Evolutionary conservation across 2,888 invertebrate genomes (phyloP).

Genomic region (Serripes groenlandicus): DNA sequence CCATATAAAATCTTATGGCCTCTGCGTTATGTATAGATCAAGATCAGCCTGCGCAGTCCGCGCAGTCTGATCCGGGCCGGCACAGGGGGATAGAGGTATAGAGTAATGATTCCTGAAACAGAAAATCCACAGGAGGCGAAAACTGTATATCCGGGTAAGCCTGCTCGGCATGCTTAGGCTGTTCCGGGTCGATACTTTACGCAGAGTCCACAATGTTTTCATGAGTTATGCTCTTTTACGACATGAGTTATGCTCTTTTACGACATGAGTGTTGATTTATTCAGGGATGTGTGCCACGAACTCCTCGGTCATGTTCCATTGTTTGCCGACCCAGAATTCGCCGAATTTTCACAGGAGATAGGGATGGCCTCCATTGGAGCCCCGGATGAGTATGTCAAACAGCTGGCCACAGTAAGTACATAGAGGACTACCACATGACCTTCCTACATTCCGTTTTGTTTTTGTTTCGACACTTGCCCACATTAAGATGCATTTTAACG

Average conservation of each 20-base stretch:
- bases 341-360: conserved; percentile 99
- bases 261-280: conserved; percentile 55
- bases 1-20: too few species aligned
- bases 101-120: neutral
- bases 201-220: neutral
- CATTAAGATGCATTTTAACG: too few species aligned
- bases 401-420: conserved; percentile 96
- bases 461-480: too few species aligned
- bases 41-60: too few species aligned
- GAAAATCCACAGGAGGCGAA: neutral
- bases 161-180: neutral
- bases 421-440: neutral
- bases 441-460: too few species aligned
- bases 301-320: conserved; percentile 99
- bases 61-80: too few species aligned
- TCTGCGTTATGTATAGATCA: too few species aligned
- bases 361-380: conserved; percentile 99
- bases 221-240: neutral
- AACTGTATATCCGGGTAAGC: neutral
- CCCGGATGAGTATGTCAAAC: conserved; percentile 98
- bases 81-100: too few species aligned
- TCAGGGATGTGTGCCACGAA: conserved; percentile 91
- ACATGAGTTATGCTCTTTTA: neutral
- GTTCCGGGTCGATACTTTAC: neutral
- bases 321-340: conserved; percentile 98